Conservation (phyloP, 2,113 vertebrate species). For the Leucosticte australis region DNA sequence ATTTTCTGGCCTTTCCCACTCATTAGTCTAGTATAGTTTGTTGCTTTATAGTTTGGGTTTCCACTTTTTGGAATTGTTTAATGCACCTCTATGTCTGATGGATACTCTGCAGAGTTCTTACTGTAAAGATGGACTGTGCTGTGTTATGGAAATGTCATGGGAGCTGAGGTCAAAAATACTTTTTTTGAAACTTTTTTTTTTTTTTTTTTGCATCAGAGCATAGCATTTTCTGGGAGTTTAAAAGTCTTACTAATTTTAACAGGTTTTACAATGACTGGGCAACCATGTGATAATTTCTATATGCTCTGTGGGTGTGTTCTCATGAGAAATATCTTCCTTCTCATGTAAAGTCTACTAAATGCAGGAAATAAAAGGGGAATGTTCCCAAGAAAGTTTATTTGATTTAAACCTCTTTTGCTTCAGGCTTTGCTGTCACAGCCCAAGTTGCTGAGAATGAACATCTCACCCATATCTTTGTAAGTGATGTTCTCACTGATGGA, state of each 20-base stretch:
- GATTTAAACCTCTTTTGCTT: background rate
- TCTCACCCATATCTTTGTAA: conserved; percentile 84
- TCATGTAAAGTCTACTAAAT: background rate
- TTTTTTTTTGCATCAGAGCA: background rate
- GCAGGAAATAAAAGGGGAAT: background rate
- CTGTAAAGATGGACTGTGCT: background rate
- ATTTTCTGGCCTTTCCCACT: background rate
- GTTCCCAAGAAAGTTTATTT: background rate
- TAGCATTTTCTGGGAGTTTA: background rate
- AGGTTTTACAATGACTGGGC: background rate
- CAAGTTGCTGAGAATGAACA: conserved; percentile 81
- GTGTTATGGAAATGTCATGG: background rate
- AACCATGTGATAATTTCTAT: background rate
- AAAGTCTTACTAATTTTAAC: background rate
- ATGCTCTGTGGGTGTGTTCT: background rate
- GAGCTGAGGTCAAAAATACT: background rate
- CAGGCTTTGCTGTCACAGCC: conserved; percentile 90
- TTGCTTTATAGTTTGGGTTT: background rate
- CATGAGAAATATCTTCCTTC: background rate
- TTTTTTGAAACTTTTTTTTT: background rate
- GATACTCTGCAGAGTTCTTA: background rate
- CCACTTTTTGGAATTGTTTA: background rate
- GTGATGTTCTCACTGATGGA: conserved; percentile 86
- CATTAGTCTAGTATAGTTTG: background rate
- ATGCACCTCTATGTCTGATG: background rate